A percentile compares a stretch with the other conserved stretches of the same genome.
Evolutionary conservation across 1,140 invertebrate species (phyloP).

Genomic region (Drosophila athabasca): DNA sequence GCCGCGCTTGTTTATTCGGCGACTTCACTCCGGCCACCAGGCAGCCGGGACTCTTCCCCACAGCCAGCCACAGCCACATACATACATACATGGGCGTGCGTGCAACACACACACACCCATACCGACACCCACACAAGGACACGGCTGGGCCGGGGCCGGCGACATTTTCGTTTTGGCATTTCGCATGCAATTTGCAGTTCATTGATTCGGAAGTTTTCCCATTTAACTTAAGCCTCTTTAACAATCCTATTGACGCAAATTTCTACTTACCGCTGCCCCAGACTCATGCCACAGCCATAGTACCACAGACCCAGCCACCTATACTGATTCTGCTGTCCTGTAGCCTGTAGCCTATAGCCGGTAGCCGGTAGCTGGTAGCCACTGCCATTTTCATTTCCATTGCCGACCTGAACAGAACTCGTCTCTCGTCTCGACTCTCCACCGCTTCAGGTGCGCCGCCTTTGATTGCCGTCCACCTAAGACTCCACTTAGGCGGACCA

Average conservation of each 20-base stretch:
- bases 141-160: constrained; percentile 40
- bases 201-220: constrained; percentile 83
- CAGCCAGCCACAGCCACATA: constrained; percentile 1
- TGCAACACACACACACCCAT: constrained; percentile 10
- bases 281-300: constrained; percentile 19
- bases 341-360: background rate
- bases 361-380: background rate
- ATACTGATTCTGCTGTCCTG: background rate
- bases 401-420: too few relatives aligned
- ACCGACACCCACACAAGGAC: constrained; percentile 2
- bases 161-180: constrained; percentile 83
- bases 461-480: constrained; percentile 27
- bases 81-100: constrained; percentile 1
- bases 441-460: constrained; percentile 11
- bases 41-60: constrained; percentile 22
- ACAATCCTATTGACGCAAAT: constrained; percentile 83
- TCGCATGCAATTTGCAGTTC: constrained; percentile 83
- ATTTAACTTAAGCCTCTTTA: constrained; percentile 84
- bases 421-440: background rate
- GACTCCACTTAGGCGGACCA: constrained; percentile 31
- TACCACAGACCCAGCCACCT: constrained; percentile 1
- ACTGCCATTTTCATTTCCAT: background rate
- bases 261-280: constrained; percentile 69
- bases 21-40: constrained; percentile 48
- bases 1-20: background rate